Evolutionary conservation across 2,797 vertebrate genomes (phyloP).

Genomic region (Chelon labrosus): DNA sequence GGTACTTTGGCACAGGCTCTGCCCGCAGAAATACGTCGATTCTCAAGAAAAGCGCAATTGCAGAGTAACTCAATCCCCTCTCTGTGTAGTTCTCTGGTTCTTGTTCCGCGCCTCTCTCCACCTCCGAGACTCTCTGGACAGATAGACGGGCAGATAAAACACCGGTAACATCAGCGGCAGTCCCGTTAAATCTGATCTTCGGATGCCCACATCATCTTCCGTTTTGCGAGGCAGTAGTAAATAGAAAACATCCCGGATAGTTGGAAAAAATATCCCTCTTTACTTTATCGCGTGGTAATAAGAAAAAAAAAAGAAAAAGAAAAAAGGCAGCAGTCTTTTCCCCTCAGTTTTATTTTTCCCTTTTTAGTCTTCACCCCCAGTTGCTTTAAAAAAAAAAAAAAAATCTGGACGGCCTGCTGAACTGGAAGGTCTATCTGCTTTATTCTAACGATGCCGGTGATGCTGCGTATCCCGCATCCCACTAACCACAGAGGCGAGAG

Average conservation of each 20-base stretch:
- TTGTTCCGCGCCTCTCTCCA: conserved; percentile 46
- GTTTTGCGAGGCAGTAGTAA: conserved; percentile 36
- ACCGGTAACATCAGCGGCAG: conserved; percentile 53
- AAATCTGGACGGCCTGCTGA: conserved; percentile 41
- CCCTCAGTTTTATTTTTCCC: conserved; percentile 30
- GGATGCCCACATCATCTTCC: conserved; percentile 32
- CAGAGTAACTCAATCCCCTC: conserved; percentile 54
- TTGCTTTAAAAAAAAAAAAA: conserved; percentile 11
- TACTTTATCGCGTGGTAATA: conserved; percentile 55
- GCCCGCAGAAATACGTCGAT: conserved; percentile 39
- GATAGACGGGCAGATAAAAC: conserved; percentile 45
- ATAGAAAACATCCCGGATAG: conserved; percentile 67
- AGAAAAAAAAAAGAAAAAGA: conserved; percentile 2
- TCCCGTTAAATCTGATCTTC: conserved; percentile 50
- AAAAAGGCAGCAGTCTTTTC: conserved; percentile 21
- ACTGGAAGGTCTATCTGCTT: conserved; percentile 45
- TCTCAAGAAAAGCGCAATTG: conserved; percentile 51
- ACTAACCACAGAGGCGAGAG: conserved; percentile 44
- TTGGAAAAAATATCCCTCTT: conserved; percentile 52
- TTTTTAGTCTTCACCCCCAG: conserved; percentile 18
- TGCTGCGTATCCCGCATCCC: conserved; percentile 75
- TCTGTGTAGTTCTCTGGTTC: conserved; percentile 51
- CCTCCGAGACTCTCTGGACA: conserved; percentile 30
- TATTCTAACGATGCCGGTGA: conserved; percentile 52
- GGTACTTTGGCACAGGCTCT: conserved; percentile 52